Conservation (phyloP, 2,888 invertebrate species). For the Ceratothoa steindachneri region DNA sequence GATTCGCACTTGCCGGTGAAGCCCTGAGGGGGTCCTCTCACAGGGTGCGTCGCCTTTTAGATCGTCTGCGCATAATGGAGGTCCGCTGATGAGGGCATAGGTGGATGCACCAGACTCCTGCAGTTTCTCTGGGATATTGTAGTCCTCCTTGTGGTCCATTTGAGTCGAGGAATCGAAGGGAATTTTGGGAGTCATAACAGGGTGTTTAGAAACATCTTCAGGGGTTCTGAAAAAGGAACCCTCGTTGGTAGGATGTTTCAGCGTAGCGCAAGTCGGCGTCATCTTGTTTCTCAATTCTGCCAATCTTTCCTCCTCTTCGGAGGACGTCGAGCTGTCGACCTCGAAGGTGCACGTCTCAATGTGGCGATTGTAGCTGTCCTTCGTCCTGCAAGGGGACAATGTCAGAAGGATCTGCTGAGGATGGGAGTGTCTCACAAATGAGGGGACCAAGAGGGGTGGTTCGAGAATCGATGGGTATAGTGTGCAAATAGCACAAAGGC, state of each 20-base stretch:
- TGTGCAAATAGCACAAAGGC: too few species aligned
- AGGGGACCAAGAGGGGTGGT: too few species aligned
- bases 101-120: neutral
- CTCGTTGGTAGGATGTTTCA: neutral
- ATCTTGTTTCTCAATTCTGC: neutral
- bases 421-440: too few species aligned
- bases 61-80: neutral
- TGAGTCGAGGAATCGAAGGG: neutral
- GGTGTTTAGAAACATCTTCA: neutral
- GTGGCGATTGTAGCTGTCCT: slow-evolving; percentile 53
- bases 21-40: slow-evolving; percentile 31
- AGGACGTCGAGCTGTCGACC: slow-evolving; percentile 52
- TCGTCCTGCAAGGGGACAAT: slow-evolving; percentile 51
- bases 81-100: neutral
- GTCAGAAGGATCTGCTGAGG: too few species aligned
- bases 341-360: slow-evolving; percentile 53
- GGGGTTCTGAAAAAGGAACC: neutral
- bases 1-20: slow-evolving; percentile 38
- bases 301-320: slow-evolving; percentile 51
- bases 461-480: too few species aligned
- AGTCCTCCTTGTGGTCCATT: neutral
- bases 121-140: neutral
- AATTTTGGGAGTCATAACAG: neutral
- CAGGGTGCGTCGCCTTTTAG: neutral
- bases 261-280: neutral